A percentile compares a stretch with the other conserved stretches of the same genome.
These are phyloP conservation scores for Morelia viridis DNA, from an alignment of 2,797 vertebrate genomes.

Conservation along the genomic window DNA sequence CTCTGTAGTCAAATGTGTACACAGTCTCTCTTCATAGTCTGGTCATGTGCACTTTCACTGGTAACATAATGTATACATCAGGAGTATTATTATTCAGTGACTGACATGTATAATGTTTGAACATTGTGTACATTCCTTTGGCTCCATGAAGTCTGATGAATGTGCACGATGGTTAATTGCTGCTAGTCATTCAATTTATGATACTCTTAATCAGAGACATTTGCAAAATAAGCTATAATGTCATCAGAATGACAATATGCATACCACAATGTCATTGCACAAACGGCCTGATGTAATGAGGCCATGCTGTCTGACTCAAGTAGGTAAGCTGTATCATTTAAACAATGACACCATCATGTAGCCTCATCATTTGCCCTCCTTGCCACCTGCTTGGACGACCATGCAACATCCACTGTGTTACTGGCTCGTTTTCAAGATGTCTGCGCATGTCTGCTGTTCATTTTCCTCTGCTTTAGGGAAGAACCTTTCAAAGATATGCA, in stretches of 20 bases:
- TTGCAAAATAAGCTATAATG: not conserved
- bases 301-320: not conserved
- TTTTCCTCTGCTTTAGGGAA: not conserved
- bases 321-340: not conserved
- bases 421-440: not conserved
- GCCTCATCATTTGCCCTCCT: not conserved
- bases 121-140: not conserved
- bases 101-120: not conserved
- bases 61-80: not conserved
- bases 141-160: not conserved
- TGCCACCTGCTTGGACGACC: not conserved
- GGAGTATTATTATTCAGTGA: not conserved
- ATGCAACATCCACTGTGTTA: not conserved
- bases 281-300: not conserved
- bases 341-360: not conserved
- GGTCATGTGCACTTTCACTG: not conserved
- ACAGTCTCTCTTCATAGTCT: not conserved
- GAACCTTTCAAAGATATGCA: not conserved
- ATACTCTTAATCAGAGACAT: not conserved
- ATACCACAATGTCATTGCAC: not conserved
- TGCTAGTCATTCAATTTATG: not conserved
- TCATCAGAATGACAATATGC: not conserved
- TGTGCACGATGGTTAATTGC: not conserved
- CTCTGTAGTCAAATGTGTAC: not conserved
- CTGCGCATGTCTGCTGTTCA: not conserved